These are phyloP conservation scores for Scytalopus superciliaris DNA, from an alignment of 2,113 vertebrate species.

Conservation along the genomic window DNA sequence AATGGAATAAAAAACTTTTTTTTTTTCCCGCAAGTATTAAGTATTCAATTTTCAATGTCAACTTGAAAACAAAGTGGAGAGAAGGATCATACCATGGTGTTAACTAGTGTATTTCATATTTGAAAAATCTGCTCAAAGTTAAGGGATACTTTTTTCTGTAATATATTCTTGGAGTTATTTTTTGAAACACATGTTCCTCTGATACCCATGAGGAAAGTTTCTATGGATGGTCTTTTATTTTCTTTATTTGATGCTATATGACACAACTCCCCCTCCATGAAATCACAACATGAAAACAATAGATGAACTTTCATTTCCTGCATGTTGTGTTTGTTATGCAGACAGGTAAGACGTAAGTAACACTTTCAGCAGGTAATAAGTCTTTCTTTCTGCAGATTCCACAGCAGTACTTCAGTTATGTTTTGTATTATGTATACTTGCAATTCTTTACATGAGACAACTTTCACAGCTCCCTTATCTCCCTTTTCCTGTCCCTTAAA, in stretches of 20 bases:
- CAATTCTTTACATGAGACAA: background rate
- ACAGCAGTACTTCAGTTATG: background rate
- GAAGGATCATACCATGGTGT: background rate
- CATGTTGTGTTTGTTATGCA: background rate
- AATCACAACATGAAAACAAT: slow-evolving; percentile 5
- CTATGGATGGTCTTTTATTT: background rate
- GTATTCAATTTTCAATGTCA: background rate
- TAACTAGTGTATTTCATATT: background rate
- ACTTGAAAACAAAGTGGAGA: background rate
- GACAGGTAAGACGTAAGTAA: slow-evolving; percentile 15
- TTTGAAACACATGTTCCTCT: background rate
- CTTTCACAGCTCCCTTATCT: background rate
- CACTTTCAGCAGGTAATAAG: slow-evolving; percentile 9
- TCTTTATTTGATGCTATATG: background rate
- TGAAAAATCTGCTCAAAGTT: background rate
- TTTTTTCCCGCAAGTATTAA: background rate
- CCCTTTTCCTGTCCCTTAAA: background rate
- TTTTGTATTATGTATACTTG: slow-evolving; percentile 14
- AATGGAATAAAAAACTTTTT: background rate
- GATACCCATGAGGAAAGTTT: background rate
- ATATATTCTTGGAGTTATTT: background rate
- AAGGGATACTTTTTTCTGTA: background rate
- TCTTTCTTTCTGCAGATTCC: slow-evolving; percentile 17
- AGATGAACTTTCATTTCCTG: slow-evolving; percentile 6
- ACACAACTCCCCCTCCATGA: background rate